Evolutionary conservation across 2,888 invertebrate species (phyloP).

Genomic region (Agonopterix arenella): DNA sequence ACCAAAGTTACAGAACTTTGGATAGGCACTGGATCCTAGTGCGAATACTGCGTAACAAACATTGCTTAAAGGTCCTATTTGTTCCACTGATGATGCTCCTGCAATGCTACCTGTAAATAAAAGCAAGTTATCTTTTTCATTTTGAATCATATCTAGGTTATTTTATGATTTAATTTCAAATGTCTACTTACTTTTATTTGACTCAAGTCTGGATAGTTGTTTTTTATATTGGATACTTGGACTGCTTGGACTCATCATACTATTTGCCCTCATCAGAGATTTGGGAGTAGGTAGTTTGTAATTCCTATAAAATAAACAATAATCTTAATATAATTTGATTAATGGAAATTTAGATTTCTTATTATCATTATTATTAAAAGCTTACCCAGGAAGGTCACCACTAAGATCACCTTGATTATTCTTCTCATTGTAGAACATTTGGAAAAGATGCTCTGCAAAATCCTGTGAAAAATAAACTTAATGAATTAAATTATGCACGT

Average conservation of each 20-base stretch:
- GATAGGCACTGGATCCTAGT: slow-evolving; percentile 96
- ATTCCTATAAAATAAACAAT: slow-evolving; percentile 47
- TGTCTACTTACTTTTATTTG: slow-evolving; percentile 57
- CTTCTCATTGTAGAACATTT: slow-evolving; percentile 55
- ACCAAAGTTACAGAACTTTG: slow-evolving; percentile 96
- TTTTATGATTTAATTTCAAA: neutral
- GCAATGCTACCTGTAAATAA: slow-evolving; percentile 79
- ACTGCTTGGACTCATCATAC: slow-evolving; percentile 60
- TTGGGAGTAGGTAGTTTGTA: slow-evolving; percentile 87
- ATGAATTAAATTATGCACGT: too few species aligned
- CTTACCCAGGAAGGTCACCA: slow-evolving; percentile 27
- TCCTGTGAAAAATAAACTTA: slow-evolving; percentile 20
- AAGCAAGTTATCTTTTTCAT: too few species aligned
- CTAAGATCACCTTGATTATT: slow-evolving; percentile 37
- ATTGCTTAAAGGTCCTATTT: slow-evolving; percentile 91
- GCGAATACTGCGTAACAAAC: slow-evolving; percentile 96
- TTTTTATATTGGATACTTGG: slow-evolving; percentile 69
- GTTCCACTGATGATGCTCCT: slow-evolving; percentile 84
- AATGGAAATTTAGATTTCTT: neutral
- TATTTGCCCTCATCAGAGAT: slow-evolving; percentile 92
- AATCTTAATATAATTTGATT: slow-evolving; percentile 10
- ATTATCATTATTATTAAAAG: neutral
- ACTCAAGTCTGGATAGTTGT: slow-evolving; percentile 77
- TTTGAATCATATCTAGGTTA: too few species aligned
- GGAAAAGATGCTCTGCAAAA: slow-evolving; percentile 56